phyloP scores from a whole-genome alignment of 92 coral and sea anemone species.

The Phenganax subtilis region DNA sequence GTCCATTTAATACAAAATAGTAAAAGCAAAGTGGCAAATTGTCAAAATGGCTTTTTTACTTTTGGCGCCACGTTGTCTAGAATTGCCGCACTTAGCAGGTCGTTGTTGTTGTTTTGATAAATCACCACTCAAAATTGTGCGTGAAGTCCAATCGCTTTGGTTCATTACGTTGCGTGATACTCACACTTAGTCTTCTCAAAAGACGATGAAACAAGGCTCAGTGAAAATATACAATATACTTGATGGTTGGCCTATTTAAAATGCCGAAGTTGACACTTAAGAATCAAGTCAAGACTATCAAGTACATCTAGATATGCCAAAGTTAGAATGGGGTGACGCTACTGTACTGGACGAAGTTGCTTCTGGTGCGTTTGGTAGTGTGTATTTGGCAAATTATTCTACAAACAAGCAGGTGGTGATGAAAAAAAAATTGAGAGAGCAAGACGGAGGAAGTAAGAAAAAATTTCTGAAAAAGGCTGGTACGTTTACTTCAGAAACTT shows the following conservation, averaged over 20 bases:
- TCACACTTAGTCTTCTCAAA: background rate
- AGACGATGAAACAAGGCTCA: background rate
- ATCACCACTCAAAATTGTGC: background rate
- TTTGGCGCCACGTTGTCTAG: background rate
- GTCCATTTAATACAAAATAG: too few species aligned
- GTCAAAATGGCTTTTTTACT: background rate
- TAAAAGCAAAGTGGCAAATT: too few species aligned
- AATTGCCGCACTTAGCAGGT: background rate
- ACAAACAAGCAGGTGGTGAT: background rate
- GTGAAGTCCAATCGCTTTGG: background rate
- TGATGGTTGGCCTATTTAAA: constrained; percentile 1
- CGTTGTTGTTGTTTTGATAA: background rate
- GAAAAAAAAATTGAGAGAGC: background rate
- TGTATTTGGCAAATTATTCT: background rate
- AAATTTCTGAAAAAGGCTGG: constrained; percentile 13
- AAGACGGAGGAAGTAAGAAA: background rate
- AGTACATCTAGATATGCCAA: background rate
- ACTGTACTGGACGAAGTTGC: background rate
- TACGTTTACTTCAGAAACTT: background rate
- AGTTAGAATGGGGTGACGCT: background rate
- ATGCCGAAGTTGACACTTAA: constrained; percentile 8
- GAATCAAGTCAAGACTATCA: background rate
- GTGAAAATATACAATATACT: background rate
- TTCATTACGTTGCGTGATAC: background rate
- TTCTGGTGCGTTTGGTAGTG: constrained; percentile 13